These are phyloP conservation scores for Phyllotreta cruciferae DNA, from an alignment of 2,888 invertebrate species.

Conservation along the genomic window DNA sequence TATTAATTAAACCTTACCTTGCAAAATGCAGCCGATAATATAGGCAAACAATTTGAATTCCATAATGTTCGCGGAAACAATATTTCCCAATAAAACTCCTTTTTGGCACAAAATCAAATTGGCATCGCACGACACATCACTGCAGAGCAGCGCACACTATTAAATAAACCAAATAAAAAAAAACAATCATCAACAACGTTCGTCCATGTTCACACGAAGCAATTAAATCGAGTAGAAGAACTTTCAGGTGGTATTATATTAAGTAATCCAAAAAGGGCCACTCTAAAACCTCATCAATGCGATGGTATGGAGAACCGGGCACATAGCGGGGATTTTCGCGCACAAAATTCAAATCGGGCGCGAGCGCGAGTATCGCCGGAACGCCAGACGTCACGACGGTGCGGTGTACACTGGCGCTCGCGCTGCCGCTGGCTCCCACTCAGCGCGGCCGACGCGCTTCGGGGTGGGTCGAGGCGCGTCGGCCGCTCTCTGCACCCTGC, in stretches of 20 bases:
- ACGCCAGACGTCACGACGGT: conserved; percentile 46
- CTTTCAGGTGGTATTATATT: no score
- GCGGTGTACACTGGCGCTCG: conserved; percentile 46
- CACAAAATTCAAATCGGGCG: conserved; percentile 34
- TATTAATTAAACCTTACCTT: conserved; percentile 26
- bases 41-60: conserved; percentile 34
- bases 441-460: conserved; percentile 46
- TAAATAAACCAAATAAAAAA: neutral
- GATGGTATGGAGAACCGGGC: neutral
- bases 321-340: conserved; percentile 31
- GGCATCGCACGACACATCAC: conserved; percentile 36
- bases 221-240: no score
- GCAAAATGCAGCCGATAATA: conserved; percentile 28
- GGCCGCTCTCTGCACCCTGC: conserved; percentile 54
- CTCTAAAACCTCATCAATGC: no score
- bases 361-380: no score
- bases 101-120: conserved; percentile 48
- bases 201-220: neutral
- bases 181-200: neutral
- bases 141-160: conserved; percentile 21
- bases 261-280: no score
- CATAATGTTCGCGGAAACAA: conserved; percentile 23
- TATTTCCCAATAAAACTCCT: conserved; percentile 6
- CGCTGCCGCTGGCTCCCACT: conserved; percentile 44
- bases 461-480: conserved; percentile 49